Evolutionary conservation across 2,797 vertebrate genomes (phyloP).

Genomic region (Dendrocincla tyrannina): DNA sequence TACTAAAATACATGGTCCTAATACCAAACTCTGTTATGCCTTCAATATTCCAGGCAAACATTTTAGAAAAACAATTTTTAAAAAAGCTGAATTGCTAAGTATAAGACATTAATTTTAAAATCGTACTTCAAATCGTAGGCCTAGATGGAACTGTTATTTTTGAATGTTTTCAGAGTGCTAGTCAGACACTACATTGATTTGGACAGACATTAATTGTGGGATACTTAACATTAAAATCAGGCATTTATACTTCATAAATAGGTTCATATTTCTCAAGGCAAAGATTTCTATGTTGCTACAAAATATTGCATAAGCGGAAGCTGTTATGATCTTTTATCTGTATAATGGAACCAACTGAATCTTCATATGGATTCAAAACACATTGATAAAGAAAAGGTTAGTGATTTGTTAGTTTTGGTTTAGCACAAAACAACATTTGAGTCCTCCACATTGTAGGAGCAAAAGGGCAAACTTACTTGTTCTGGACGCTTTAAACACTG

Average conservation of each 20-base stretch:
- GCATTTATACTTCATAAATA: neutral
- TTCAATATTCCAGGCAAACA: neutral
- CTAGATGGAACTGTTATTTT: neutral
- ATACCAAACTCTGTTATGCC: neutral
- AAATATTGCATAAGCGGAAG: neutral
- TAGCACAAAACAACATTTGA: neutral
- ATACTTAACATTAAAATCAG: neutral
- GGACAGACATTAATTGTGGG: neutral
- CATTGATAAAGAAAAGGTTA: neutral
- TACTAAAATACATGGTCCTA: neutral
- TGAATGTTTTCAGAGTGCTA: neutral
- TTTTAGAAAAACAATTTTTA: neutral
- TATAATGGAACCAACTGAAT: neutral
- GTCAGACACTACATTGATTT: neutral
- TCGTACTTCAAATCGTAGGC: neutral
- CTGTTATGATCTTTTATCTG: neutral
- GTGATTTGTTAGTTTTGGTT: constrained; percentile 32
- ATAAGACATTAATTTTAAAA: neutral
- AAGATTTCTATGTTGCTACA: neutral
- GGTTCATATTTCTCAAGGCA: neutral
- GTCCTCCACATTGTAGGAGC: neutral
- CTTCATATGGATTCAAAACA: neutral
- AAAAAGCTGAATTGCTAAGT: neutral
- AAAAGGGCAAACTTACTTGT: neutral
- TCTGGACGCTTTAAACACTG: neutral